Evolutionary conservation across 2,888 invertebrate species (phyloP), one percentile per base, ranked within the genome.

Genomic region (Blera fallax): DNA sequence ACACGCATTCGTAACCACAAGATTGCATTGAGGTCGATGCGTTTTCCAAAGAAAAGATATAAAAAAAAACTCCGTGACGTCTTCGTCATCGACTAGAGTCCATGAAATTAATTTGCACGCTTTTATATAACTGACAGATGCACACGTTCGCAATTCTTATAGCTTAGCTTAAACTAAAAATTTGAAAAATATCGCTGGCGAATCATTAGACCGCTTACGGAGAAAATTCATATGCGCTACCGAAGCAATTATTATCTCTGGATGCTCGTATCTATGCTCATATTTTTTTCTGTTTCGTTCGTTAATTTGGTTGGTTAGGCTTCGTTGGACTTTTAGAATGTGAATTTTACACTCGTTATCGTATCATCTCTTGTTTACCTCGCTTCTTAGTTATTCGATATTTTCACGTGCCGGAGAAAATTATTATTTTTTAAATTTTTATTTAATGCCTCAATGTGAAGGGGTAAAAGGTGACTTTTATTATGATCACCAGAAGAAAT

Each of bases 201-300:
- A 84, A 64, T 80, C 84, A 80, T 48, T 74, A 65, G 84, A 80
- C 74, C 74, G 80, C 62, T 84, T 56, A 56, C 16, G 74, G 84
- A 52, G 80, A 4, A 84, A 84, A 84, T 80, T 50, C 65, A 45
- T 70, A 64, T 73, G 62, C 67, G 62, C 78, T 16, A 70, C 24
- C 21, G 52, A 73, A 48, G 83, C 73, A 83, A 62, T 83, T 79
- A 73, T 67, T 76, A 70, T 73, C 60, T 62, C 37, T 48, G 7
- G 62, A 77, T 69, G 54, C 18, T 43, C 58, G 11, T 18, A 52
- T 21, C 8, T 10, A 10, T 11, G 45, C 60, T 60, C 14, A 7
- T 43, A 29, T 52, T 65, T 54, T n/a, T 37, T 52, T 21, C 8
- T 37, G 45, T 64, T 29, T 69, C 62, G 54, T 40, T 65, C 64